Percentiles rank a stretch among this genome's conserved stretches.
These are phyloP conservation scores for Carapus acus DNA, from an alignment of 2,797 vertebrate genomes.

Conservation along the genomic window DNA sequence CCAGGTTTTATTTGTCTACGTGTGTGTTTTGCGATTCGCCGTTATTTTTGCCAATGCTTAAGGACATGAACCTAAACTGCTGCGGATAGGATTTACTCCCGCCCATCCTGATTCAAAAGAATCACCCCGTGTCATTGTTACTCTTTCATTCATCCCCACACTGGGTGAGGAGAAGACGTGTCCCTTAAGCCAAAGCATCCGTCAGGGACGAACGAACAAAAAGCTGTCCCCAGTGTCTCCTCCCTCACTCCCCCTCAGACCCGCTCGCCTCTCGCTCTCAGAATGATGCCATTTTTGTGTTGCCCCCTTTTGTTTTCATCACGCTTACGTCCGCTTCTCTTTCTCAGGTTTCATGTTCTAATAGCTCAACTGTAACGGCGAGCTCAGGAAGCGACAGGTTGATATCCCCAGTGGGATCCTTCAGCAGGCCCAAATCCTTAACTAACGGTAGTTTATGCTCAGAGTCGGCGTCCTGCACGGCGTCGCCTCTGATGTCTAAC, in stretches of 20 bases:
- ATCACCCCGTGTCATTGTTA: background rate
- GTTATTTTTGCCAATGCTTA: conserved; percentile 17
- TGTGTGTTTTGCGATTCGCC: conserved; percentile 12
- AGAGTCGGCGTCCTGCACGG: conserved; percentile 76
- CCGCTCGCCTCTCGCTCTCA: conserved; percentile 20
- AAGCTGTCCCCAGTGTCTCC: background rate
- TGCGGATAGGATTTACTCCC: no score
- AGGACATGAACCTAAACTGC: conserved; percentile 1
- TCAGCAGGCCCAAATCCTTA: conserved; percentile 79
- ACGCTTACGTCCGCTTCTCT: conserved; percentile 70
- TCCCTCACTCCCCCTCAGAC: background rate
- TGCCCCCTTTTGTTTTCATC: conserved; percentile 47
- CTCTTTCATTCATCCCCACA: conserved; percentile 14
- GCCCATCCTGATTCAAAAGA: no score
- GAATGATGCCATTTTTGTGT: conserved; percentile 30
- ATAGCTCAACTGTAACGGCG: conserved; percentile 79
- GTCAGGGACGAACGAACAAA: background rate
- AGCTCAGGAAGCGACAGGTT: conserved; percentile 83
- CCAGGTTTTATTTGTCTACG: background rate
- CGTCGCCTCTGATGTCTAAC: conserved; percentile 78
- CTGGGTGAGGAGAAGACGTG: conserved; percentile 4
- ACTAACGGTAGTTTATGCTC: conserved; percentile 80
- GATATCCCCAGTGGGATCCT: conserved; percentile 80
- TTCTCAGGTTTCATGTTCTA: conserved; percentile 82
- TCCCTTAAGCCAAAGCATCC: background rate